phyloP scores from a whole-genome alignment of 2,113 vertebrate genomes.

The Bungarus multicinctus region DNA sequence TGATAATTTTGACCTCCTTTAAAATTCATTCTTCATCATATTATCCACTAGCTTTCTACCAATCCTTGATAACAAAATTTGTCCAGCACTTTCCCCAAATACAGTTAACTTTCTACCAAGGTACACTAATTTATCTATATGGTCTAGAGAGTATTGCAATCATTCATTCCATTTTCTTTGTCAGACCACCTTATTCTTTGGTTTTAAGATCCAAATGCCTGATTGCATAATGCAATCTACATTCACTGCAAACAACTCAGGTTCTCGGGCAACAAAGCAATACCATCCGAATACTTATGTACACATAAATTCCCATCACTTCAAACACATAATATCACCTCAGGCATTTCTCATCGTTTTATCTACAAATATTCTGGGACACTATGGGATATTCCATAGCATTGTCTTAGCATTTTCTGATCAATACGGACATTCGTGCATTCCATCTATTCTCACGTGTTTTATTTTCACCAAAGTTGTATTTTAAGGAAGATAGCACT shows the following conservation, averaged over 20 bases:
- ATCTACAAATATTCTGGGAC: background rate
- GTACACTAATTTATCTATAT: background rate
- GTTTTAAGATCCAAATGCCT: background rate
- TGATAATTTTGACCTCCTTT: background rate
- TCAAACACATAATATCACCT: background rate
- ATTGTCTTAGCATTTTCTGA: background rate
- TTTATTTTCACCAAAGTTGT: background rate
- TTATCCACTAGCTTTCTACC: background rate
- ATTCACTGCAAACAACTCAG: background rate
- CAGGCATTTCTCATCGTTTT: background rate
- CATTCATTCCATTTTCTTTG: background rate
- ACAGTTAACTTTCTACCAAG: background rate
- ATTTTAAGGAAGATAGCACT: background rate
- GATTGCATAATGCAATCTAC: background rate
- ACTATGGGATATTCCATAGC: background rate
- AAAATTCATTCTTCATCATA: background rate
- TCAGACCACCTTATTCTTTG: background rate
- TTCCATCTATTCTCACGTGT: background rate
- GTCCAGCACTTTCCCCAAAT: background rate
- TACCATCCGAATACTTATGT: background rate
- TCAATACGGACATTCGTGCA: background rate
- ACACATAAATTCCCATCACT: background rate
- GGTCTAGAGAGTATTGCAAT: background rate
- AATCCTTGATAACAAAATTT: background rate
- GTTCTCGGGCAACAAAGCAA: background rate